These are phyloP conservation scores for Euschistus heros DNA, from an alignment of 1,140 invertebrate genomes.

Conservation along the genomic window DNA sequence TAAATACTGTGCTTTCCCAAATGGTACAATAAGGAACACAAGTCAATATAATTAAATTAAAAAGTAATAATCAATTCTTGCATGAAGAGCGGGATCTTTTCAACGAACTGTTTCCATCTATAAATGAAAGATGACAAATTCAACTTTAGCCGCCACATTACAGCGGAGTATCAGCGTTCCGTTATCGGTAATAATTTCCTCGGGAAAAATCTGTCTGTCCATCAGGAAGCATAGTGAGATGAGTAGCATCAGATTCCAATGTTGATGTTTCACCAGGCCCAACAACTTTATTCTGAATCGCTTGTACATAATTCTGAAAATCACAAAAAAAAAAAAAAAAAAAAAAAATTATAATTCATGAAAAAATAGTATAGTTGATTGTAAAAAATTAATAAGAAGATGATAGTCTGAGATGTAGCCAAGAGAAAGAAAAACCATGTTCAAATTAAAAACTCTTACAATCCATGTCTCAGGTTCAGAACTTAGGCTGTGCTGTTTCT, in stretches of 20 bases:
- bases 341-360: not conserved
- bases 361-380: not conserved
- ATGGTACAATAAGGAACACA: no score
- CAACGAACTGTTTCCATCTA: no score
- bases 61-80: no score
- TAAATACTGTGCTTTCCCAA: no score
- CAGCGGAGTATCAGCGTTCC: not conserved
- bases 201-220: constrained; percentile 33
- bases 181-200: constrained; percentile 26
- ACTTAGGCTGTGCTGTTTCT: no score
- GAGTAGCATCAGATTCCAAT: constrained; percentile 58
- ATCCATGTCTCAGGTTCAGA: no score
- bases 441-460: not conserved
- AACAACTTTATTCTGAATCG: constrained; percentile 55
- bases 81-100: no score
- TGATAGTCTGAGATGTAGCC: not conserved
- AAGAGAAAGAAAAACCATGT: not conserved
- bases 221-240: constrained; percentile 52
- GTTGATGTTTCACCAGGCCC: constrained; percentile 55
- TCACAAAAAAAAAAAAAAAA: constrained; percentile 15
- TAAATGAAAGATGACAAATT: no score
- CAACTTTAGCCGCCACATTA: not conserved
- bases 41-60: no score
- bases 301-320: constrained; percentile 66
- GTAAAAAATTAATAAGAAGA: not conserved